Percentiles rank a stretch among this genome's conserved stretches.
Evolutionary conservation across 2,888 invertebrate genomes (phyloP).

Genomic region (Ophion ellenae): DNA sequence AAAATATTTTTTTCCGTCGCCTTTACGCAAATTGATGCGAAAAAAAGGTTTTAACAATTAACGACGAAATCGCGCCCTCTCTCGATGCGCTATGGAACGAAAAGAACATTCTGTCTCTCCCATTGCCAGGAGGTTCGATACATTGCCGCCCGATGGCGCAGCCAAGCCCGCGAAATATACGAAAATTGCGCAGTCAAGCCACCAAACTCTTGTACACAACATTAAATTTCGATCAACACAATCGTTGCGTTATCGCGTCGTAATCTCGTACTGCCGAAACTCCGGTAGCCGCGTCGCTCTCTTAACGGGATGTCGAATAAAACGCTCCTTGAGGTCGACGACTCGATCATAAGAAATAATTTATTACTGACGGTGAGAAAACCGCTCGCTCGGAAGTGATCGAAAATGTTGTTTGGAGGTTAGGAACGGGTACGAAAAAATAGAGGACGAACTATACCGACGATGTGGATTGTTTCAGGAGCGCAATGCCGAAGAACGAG

Average conservation of each 20-base stretch:
- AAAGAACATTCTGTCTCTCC: not conserved
- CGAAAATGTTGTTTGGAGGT: constrained; percentile 31
- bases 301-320: constrained; percentile 79
- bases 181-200: not conserved
- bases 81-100: not conserved
- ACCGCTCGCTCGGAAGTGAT: not conserved
- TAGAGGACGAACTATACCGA: not conserved
- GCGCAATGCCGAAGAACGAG: constrained; percentile 85
- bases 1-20: too few relatives aligned
- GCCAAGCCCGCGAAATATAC: constrained; percentile 14
- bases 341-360: constrained; percentile 86
- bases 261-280: not conserved
- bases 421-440: constrained; percentile 1
- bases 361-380: constrained; percentile 81
- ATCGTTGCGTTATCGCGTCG: constrained; percentile 15
- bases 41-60: too few relatives aligned
- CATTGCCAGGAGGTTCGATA: not conserved
- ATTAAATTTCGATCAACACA: constrained; percentile 20
- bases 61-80: too few relatives aligned
- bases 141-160: not conserved
- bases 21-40: too few relatives aligned
- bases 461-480: constrained; percentile 81
- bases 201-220: not conserved
- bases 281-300: not conserved
- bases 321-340: constrained; percentile 87